Evolutionary conservation across 2,888 invertebrate genomes (phyloP).

Genomic region (Onthophagus sagittarius): DNA sequence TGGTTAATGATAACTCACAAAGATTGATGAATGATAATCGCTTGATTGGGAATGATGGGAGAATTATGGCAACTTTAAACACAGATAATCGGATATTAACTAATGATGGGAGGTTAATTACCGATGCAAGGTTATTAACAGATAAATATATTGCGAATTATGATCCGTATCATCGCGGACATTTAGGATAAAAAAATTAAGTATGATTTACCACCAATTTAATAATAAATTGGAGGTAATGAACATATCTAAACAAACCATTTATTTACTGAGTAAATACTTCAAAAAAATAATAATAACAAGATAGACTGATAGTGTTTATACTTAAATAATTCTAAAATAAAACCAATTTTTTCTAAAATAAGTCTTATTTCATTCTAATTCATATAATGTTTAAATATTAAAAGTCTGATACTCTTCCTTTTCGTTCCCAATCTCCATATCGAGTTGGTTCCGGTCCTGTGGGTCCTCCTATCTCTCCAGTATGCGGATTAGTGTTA

Average conservation of each 20-base stretch:
- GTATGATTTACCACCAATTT: neutral
- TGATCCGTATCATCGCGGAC: slow-evolving; percentile 47
- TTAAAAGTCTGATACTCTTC: slow-evolving; percentile 92
- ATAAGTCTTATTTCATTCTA: neutral
- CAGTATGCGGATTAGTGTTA: slow-evolving; percentile 85
- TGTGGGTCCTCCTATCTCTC: slow-evolving; percentile 90
- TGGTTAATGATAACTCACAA: slow-evolving; percentile 42
- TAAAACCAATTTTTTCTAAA: neutral
- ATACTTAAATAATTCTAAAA: neutral
- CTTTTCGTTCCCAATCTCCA: slow-evolving; percentile 99
- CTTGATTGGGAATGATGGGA: slow-evolving; percentile 34
- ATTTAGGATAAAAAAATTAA: slow-evolving; percentile 30
- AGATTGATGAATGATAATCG: slow-evolving; percentile 34
- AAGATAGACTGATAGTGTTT: neutral
- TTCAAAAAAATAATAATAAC: neutral
- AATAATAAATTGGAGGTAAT: neutral
- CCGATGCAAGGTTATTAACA: slow-evolving; percentile 42
- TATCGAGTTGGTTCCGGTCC: slow-evolving; percentile 99
- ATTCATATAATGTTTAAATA: neutral
- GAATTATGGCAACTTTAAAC: slow-evolving; percentile 39
- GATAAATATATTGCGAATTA: slow-evolving; percentile 48
- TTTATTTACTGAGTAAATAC: too few species aligned
- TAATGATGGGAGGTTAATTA: slow-evolving; percentile 38
- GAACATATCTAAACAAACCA: too few species aligned
- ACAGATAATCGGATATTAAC: slow-evolving; percentile 35